Base-by-base conservation (phyloP, 2,888 invertebrate genomes). In the Theretra japonica region DNA sequence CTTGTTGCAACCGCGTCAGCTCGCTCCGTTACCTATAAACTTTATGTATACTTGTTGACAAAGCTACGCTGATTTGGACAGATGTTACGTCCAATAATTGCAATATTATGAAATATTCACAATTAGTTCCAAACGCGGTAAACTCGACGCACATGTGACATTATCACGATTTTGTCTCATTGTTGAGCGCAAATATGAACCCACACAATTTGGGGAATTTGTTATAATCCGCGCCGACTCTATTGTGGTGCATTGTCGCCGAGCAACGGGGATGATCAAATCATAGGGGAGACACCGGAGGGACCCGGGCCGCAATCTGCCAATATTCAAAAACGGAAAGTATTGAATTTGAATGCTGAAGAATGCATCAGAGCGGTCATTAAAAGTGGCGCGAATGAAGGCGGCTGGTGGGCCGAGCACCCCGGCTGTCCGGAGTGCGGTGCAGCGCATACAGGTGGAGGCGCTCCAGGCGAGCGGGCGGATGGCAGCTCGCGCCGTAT, bases 121-220 rank as follows among this genome's bases (percentile, higher is more conserved):
- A 93, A 94, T 94, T 94, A 94, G 94, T 94, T 92, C 90, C 92
- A 88, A 94, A 92, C 86, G 91, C 89, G 88, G 88, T 90, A 90
- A 89, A 90, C 90, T 88, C 84, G 86, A 88, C 86, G 84, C 93
- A 92, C 93, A 94, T 93, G 92, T 84, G 93, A 91, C 92, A 92
- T 90, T 92, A 91, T 91, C 90, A 90, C 89, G 90, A 92, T 91
- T 91, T 91, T 90, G 91, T 91, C 90, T 91, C 90, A 93, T 94
- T 94, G 93, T 94, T 91, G 81, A 78, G 80, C 84, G 83, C 86
- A 90, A 92, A 91, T 93, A 93, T 93, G 91, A 91, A 93, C 91
- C 93, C 91, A 92, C 91, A 94, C 90, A 90, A 92, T 94, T 93
- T 92, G 84, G 92, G 91, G 92, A 92, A 92, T 93, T 91, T 88